Conservation (phyloP, 2,113 vertebrate genomes). For the Labrus mixtus region DNA sequence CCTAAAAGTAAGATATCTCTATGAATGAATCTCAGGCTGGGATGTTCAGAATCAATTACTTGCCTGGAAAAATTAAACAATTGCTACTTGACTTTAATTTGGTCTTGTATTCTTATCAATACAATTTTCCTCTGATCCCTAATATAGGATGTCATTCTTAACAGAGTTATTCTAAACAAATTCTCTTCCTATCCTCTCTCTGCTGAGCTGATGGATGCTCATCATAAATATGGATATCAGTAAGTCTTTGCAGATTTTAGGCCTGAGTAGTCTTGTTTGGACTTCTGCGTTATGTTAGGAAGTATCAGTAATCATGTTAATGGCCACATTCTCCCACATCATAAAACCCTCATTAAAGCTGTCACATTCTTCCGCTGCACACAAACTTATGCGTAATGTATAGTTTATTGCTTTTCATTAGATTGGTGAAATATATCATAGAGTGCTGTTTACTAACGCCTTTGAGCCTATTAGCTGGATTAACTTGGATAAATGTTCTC, state of each 20-base stretch:
- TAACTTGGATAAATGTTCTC: conserved; percentile 18
- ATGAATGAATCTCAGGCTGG: no score
- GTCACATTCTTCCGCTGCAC: conserved; percentile 12
- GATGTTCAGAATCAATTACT: no score
- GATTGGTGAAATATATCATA: conserved; percentile 32
- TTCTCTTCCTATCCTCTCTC: background rate
- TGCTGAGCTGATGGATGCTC: conserved; percentile 3
- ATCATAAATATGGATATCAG: conserved; percentile 9
- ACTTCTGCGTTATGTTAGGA: conserved; percentile 9
- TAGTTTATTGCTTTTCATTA: conserved; percentile 27
- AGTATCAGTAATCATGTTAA: conserved; percentile 36
- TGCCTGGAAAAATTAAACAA: no score
- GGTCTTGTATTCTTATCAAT: no score
- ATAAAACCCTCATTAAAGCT: conserved; percentile 28
- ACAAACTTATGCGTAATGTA: conserved; percentile 5
- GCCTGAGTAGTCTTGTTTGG: background rate
- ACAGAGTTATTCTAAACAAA: background rate
- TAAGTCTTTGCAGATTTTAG: conserved; percentile 5
- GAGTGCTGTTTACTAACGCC: conserved; percentile 31
- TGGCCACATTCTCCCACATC: conserved; percentile 24
- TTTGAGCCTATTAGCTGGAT: conserved; percentile 42
- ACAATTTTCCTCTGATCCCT: no score
- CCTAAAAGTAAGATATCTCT: no score
- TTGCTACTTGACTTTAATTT: no score
- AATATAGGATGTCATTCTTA: background rate